Evolutionary conservation across 2,888 invertebrate species (phyloP).

Genomic region (Hetaerina titia): DNA sequence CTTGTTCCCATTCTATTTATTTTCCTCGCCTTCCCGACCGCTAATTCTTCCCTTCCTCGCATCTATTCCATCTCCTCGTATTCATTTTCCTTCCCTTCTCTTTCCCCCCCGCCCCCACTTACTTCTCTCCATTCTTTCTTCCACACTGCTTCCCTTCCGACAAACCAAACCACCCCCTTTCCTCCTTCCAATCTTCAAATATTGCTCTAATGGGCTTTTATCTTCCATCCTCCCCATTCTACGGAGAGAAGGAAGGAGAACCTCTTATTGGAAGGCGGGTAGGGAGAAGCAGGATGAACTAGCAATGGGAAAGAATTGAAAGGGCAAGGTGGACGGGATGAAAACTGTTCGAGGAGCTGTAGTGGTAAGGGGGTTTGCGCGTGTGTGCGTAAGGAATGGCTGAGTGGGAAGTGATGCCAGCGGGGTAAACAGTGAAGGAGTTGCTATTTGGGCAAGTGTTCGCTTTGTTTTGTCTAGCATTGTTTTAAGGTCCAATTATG

Average conservation of each 20-base stretch:
- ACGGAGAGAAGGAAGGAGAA: neutral
- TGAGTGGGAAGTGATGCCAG: neutral
- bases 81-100: neutral
- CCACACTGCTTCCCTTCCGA: neutral
- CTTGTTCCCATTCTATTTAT: neutral
- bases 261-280: neutral
- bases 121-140: neutral
- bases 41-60: neutral
- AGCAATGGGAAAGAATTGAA: neutral
- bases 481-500: constrained; percentile 59
- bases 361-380: neutral
- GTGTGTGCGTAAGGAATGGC: neutral
- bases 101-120: neutral
- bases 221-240: neutral
- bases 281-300: neutral
- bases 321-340: neutral
- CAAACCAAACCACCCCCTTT: neutral
- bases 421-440: constrained; percentile 9
- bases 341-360: neutral
- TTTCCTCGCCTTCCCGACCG: neutral
- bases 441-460: constrained; percentile 48
- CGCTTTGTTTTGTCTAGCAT: constrained; percentile 28
- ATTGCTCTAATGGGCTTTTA: constrained; percentile 63
- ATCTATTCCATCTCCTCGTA: too few species aligned
- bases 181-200: constrained; percentile 37